These are phyloP conservation scores for Microchrysa polita DNA, from an alignment of 2,888 invertebrate species.

Conservation along the genomic window DNA sequence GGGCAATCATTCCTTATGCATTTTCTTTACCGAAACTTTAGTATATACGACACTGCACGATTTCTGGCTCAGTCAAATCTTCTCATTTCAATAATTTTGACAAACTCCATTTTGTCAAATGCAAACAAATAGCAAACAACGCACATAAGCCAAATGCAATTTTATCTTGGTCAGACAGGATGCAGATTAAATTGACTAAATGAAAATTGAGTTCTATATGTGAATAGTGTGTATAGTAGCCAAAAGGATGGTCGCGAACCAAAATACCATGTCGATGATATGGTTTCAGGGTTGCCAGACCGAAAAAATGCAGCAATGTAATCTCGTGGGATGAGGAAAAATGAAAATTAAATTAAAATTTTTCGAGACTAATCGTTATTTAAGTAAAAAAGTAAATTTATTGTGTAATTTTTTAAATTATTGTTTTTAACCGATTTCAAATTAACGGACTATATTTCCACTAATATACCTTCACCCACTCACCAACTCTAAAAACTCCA, in stretches of 20 bases:
- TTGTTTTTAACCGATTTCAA: no score
- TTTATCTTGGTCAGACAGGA: slow-evolving; percentile 7
- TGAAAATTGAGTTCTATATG: slow-evolving; percentile 29
- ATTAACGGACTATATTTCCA: background rate
- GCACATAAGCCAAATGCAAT: slow-evolving; percentile 23
- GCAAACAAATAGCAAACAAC: slow-evolving; percentile 40
- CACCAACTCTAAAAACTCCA: background rate
- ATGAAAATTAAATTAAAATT: no score
- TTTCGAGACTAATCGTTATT: no score
- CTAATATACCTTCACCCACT: background rate
- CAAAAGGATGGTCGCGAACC: slow-evolving; percentile 12
- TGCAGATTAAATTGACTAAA: slow-evolving; percentile 29
- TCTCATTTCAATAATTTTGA: slow-evolving; percentile 49
- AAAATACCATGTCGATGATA: background rate
- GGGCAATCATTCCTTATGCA: no score
- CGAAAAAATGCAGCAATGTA: no score
- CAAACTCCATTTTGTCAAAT: slow-evolving; percentile 48
- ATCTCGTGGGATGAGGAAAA: no score
- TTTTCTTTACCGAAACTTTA: no score
- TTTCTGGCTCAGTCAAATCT: slow-evolving; percentile 1
- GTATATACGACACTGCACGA: no score
- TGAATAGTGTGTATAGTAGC: slow-evolving; percentile 11
- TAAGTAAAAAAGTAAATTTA: no score
- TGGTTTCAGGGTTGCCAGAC: background rate
- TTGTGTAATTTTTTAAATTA: no score